Base-by-base conservation (phyloP, 2,113 vertebrate genomes). In the Dasypus novemcinctus region DNA sequence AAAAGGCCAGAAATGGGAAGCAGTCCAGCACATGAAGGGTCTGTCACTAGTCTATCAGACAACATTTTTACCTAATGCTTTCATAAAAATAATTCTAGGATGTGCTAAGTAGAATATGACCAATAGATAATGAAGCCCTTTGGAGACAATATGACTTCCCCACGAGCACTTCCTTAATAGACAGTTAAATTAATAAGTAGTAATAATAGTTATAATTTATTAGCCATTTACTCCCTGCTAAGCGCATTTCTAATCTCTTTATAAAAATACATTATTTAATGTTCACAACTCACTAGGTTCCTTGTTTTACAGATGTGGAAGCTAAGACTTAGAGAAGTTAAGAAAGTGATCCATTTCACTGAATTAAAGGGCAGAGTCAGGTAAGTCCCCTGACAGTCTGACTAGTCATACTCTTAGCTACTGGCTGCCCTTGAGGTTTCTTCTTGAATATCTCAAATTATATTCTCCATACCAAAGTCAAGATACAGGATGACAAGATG, bases 241-340 rank as follows among this genome's bases (percentile, higher is more conserved):
- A 89, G 29, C 4, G 43, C 38, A 90, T 66, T 52, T 90, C 63
- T 90, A 83, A 94, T 54, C 18, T 90, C 80, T 92, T 87, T 57
- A 69, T 1, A 66, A 78, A 41, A 46, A 72, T 64, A 75, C 64
- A 68, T n/a, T 68, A 18, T 72, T 72, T 64, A 95, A 36, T 18
- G 59, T 36, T 13, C 52, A 29, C 14, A 74, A 21, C 20, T 75
- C 21, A 10, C 29, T 49, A 3, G 11, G 25, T 7, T 54, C 71
- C 33, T 81, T 69, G n/a, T 52, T 74, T 92, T 52, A 18, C 49
- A 94, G 86, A 95, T 23, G 8, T 85, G 17, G 25, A 90, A 90
- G 41, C 46, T 13, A 85, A 92, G 69, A 64, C 2, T 4, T 23
- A 71, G 27, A 80, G 23, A 80, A 88, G 23, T 69, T 36, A 72